Base-by-base conservation (phyloP, 2,888 invertebrate species). In the Agrochola macilenta region DNA sequence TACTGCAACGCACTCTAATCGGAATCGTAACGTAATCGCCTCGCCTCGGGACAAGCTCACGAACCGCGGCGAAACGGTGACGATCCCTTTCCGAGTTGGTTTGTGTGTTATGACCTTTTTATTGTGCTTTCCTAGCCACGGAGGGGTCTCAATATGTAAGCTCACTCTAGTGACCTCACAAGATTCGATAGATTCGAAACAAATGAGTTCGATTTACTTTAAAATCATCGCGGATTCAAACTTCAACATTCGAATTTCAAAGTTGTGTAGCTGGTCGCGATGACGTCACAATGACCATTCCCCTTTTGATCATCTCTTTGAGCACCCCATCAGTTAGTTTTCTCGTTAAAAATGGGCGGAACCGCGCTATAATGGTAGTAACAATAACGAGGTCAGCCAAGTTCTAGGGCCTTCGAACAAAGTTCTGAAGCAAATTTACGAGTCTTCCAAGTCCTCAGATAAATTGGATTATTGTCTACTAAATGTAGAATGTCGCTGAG, bases 381-480 rank as follows among this genome's bases (percentile, higher is more conserved):
- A 80, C 75, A 75, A 79, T 85, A 89, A 87, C 81, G 81, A 83
- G 89, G 88, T 87, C 88, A 79, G 54, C 66, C 69, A 75, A 85
- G 71, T 84, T 79, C n/a, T 71, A 80, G 88, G 86, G 81, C 85
- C 88, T 83, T 82, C 83, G 84, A 89, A 89, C 89, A 87, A 92
- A 92, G 90, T 93, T 93, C 79, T 83, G 88, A 82, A 88, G 89
- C 80, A 83, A 90, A 92, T 93, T 92, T 92, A 93, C 92, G 91
- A 91, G 89, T 89, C 82, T 89, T 89, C 87, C 87, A 89, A 88
- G 81, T 89, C 87, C 88, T 86, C 89, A 89, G 91, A 92, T 93
- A 93, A 93, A 94, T 94, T 93, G 92, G 94, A 93, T 94, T 93
- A 94, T 94, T 93, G 93, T 93, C 93, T 90, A 86, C 91, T 91